Conservation (phyloP, 2,888 invertebrate genomes). For the Drosophila maculinotata region DNA sequence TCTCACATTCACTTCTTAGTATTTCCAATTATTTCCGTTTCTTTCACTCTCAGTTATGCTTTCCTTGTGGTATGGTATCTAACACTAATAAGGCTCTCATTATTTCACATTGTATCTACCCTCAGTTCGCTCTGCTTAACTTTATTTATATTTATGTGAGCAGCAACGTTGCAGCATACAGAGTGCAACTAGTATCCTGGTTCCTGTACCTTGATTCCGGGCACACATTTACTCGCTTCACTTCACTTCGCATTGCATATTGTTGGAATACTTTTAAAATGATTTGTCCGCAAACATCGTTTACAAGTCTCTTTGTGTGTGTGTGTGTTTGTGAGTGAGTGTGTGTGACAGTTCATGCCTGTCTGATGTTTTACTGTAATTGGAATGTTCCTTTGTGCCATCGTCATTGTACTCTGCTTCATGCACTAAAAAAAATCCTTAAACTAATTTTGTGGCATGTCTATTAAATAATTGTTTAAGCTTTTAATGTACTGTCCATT, state of each 20-base stretch:
- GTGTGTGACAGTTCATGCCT: constrained; percentile 39
- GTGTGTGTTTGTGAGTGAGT: constrained; percentile 15
- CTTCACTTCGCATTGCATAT: constrained; percentile 62
- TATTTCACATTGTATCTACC: constrained; percentile 8
- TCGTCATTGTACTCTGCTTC: constrained; percentile 35
- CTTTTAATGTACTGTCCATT: constrained; percentile 66
- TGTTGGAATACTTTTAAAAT: constrained; percentile 72
- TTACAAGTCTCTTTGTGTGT: constrained; percentile 11
- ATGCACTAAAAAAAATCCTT: constrained; percentile 55
- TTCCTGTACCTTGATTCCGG: constrained; percentile 20
- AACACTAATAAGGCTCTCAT: constrained; percentile 4
- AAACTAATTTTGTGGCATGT: constrained; percentile 80
- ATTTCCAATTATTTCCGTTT: not conserved
- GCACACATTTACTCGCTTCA: constrained; percentile 47
- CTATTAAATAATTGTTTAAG: constrained; percentile 79
- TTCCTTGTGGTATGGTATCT: not conserved
- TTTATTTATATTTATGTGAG: constrained; percentile 23
- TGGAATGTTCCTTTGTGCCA: constrained; percentile 65
- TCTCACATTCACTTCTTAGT: constrained; percentile 1
- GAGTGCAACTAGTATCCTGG: constrained; percentile 31
- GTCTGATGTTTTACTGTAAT: constrained; percentile 65
- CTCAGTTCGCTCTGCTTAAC: not conserved
- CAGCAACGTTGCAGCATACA: constrained; percentile 10
- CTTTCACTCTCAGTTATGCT: not conserved
- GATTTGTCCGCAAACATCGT: constrained; percentile 65